A percentile compares a stretch with the other conserved stretches of the same genome.
phyloP scores from a whole-genome alignment of 1,140 invertebrate genomes.

The Drosophila pseudoobscura region DNA sequence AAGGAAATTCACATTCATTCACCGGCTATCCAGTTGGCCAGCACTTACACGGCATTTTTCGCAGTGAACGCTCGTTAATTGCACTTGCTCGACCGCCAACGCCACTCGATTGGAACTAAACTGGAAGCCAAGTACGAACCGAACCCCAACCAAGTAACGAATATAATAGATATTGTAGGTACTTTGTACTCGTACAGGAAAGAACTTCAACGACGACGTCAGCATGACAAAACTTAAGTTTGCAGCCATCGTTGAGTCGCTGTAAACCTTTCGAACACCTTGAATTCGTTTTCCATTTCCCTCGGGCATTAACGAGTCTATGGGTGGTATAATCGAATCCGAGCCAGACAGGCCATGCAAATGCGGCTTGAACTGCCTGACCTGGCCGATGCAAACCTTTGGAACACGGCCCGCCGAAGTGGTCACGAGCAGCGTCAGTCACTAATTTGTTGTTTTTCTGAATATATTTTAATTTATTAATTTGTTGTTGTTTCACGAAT shows the following conservation, averaged over 20 bases:
- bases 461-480: constrained; percentile 24
- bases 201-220: constrained; percentile 19
- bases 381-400: constrained; percentile 41
- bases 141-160: not conserved
- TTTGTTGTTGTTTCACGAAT: constrained; percentile 64
- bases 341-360: constrained; percentile 34
- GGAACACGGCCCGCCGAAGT: constrained; percentile 31
- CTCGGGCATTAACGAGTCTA: constrained; percentile 50
- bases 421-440: constrained; percentile 36
- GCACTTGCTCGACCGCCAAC: constrained; percentile 15
- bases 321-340: constrained; percentile 21
- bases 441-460: constrained; percentile 18
- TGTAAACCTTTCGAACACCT: constrained; percentile 24
- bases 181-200: not conserved
- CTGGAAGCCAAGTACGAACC: constrained; percentile 2
- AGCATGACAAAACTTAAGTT: constrained; percentile 24
- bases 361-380: constrained; percentile 40
- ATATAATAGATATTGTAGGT: not conserved
- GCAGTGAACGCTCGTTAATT: constrained; percentile 21
- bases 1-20: constrained; percentile 18
- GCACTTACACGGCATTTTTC: constrained; percentile 39
- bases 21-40: constrained; percentile 5
- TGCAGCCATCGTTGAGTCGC: constrained; percentile 43
- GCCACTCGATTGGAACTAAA: constrained; percentile 22
- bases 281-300: constrained; percentile 39